Base-by-base conservation (phyloP, 2,888 invertebrate species). In the Tiphia femorata region DNA sequence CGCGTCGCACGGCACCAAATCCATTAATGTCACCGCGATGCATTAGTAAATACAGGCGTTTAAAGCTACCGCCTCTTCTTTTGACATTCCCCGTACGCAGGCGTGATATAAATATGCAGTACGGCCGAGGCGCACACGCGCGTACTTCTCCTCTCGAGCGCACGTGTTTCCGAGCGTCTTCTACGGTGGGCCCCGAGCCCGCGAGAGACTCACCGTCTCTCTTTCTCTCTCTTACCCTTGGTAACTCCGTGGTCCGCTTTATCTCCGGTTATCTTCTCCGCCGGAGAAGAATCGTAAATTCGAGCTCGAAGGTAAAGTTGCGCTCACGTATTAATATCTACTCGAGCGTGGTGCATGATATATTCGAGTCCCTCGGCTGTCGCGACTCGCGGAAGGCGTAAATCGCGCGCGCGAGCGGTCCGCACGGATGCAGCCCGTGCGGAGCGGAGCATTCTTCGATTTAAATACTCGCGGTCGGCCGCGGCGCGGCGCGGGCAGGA, bases 361-460 rank as follows among this genome's bases (percentile, higher is more conserved):
- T 71, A 73, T 63, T 56, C 62, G 58, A 56, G 43, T 29, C 52
- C 50, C 40, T 55, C 59, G 43, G 58, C 67, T 29, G 65, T 64
- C 64, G 63, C 65, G 57, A 50, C 62, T 68, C 59, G 54, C 65
- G 69, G 64, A 71, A 72, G 64, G 67, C 62, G 70, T 70, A 73
- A 73, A 73, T 69, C 63, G 66, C 64, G 33, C 41, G 40, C 62
- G 49, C 58, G 58, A n/a, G n/a, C n/a, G n/a, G n/a, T n/a, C n/a
- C n/a, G n/a, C n/a, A n/a, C n/a, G n/a, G n/a, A n/a, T n/a, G n/a
- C n/a, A n/a, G n/a, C n/a, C n/a, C n/a, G n/a, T n/a, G n/a, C n/a
- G n/a, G n/a, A n/a, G n/a, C n/a, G n/a, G n/a, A n/a, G n/a, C n/a
- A n/a, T n/a, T n/a, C n/a, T n/a, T n/a, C n/a, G n/a, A n/a, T n/a